Evolutionary conservation across 2,113 vertebrate genomes (phyloP).

Genomic region (Chelonoidis abingdonii): DNA sequence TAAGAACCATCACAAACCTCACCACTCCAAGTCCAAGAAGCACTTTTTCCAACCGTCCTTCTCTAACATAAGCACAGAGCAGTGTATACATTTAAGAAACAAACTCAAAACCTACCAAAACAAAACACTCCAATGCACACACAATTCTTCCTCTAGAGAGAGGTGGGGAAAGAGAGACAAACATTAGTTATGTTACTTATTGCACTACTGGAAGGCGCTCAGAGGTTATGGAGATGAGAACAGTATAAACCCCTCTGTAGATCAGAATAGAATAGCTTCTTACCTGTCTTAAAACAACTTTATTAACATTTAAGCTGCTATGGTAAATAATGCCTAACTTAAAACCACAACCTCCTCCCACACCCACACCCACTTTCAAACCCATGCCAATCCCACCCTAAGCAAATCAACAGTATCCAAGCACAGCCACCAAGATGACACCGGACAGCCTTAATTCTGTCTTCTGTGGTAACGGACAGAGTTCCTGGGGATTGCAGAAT

Average conservation of each 20-base stretch:
- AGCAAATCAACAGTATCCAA: not conserved
- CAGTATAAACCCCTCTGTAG: not conserved
- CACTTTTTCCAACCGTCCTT: not conserved
- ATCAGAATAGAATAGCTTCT: not conserved
- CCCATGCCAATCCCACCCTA: not conserved
- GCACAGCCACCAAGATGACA: not conserved
- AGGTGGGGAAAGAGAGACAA: not conserved
- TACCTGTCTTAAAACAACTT: not conserved
- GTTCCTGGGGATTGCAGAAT: not conserved
- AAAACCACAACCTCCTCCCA: rapidly evolving
- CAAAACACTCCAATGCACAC: not conserved
- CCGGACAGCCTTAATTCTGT: not conserved
- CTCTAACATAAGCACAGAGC: not conserved
- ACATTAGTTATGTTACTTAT: not conserved
- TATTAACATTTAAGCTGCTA: not conserved
- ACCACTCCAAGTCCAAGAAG: too few species aligned
- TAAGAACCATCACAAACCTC: not conserved
- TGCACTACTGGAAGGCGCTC: not conserved
- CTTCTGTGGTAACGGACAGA: not conserved
- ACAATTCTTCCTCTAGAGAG: not conserved
- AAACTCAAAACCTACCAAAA: not conserved
- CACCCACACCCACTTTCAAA: rapidly evolving
- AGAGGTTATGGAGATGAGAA: not conserved
- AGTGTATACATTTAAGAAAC: not conserved
- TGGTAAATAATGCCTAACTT: rapidly evolving